phyloP scores from a whole-genome alignment of 2,113 vertebrate species.

The Rhinichthys klamathensis region DNA sequence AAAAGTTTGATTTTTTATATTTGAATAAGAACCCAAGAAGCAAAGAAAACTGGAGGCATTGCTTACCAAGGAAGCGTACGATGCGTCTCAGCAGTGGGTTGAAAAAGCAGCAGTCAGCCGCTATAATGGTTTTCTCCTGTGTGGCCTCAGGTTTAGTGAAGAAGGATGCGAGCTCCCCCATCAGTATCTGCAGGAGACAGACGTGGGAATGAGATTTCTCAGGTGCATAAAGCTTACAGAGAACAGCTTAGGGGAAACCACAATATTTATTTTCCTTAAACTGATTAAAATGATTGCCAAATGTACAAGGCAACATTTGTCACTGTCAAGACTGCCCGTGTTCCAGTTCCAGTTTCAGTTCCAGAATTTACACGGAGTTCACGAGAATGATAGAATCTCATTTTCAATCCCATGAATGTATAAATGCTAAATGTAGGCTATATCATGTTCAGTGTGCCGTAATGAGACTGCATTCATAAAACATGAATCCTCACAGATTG shows the following conservation, averaged over 20 bases:
- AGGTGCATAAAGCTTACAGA: background rate
- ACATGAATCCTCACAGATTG: background rate
- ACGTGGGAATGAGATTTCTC: constrained; percentile 12
- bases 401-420: constrained; percentile 19
- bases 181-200: constrained; percentile 78
- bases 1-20: background rate
- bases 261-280: constrained; percentile 21
- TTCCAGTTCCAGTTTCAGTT: background rate
- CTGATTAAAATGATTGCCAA: background rate
- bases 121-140: constrained; percentile 87
- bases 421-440: constrained; percentile 12
- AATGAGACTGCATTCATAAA: constrained; percentile 8
- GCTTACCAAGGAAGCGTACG: constrained; percentile 88
- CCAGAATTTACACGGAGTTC: background rate
- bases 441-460: background rate
- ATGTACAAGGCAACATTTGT: background rate
- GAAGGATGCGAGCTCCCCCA: constrained; percentile 85
- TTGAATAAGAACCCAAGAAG: background rate
- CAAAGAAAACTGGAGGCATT: background rate
- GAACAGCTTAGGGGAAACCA: background rate
- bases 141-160: constrained; percentile 78
- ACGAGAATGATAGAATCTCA: background rate
- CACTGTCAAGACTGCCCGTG: constrained; percentile 8
- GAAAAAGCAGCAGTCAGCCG: constrained; percentile 90
- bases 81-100: constrained; percentile 87